These are phyloP conservation scores for Pyrgilauda ruficollis DNA, from an alignment of 2,113 vertebrate species.

Conservation along the genomic window DNA sequence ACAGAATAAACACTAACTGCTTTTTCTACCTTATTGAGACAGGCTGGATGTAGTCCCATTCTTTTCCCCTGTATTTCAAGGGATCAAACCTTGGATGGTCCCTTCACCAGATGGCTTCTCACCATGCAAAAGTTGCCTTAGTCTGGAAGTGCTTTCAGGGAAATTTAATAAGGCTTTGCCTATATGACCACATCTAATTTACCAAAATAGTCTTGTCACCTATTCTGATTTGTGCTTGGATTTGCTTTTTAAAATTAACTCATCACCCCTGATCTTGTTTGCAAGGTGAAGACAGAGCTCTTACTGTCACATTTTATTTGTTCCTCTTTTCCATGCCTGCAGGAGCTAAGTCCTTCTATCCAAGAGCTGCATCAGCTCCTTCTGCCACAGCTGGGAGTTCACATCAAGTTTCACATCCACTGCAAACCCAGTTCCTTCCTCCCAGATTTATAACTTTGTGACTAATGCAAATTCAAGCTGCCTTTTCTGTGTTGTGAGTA, in stretches of 20 bases:
- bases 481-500: background rate
- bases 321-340: background rate
- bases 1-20: background rate
- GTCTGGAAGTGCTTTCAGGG: background rate
- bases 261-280: background rate
- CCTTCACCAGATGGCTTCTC: background rate
- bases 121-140: background rate
- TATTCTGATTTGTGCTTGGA: background rate
- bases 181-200: background rate
- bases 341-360: background rate
- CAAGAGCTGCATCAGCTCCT: background rate
- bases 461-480: background rate
- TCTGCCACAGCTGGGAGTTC: background rate
- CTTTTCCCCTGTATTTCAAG: background rate
- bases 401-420: background rate
- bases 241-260: constrained; percentile 24
- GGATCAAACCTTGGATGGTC: background rate
- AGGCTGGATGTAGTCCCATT: background rate
- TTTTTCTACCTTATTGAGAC: background rate
- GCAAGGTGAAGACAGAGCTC: background rate
- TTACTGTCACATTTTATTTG: background rate
- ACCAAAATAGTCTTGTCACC: background rate
- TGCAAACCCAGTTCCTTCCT: background rate
- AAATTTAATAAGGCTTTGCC: background rate
- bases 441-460: background rate